Percentiles rank a stretch among this genome's conserved stretches.
Conservation (phyloP, 2,888 invertebrate species). For the Drosophila atroscutellata region DNA sequence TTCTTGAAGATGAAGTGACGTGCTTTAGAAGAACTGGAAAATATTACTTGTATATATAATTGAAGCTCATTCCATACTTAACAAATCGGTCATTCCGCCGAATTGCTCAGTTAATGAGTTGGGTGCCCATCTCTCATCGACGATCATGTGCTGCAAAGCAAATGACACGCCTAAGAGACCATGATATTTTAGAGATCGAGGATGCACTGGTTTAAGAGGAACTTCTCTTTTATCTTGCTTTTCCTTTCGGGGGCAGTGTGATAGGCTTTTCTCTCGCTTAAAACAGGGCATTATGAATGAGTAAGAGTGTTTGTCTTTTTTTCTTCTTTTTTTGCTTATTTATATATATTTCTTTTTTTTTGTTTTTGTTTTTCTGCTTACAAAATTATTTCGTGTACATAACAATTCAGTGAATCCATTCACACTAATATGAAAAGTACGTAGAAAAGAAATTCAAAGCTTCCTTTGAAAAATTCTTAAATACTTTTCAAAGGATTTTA, state of each 20-base stretch:
- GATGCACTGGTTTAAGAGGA: slow-evolving; percentile 75
- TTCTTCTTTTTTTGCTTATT: neutral
- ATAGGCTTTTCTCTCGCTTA: slow-evolving; percentile 9
- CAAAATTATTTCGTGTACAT: slow-evolving; percentile 23
- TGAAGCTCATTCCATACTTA: slow-evolving; percentile 68
- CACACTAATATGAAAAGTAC: fast-evolving
- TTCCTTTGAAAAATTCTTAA: neutral
- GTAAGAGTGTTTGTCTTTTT: neutral
- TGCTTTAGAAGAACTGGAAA: slow-evolving; percentile 43
- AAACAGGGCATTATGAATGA: slow-evolving; percentile 44
- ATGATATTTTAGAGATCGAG: slow-evolving; percentile 75
- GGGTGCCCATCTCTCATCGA: slow-evolving; percentile 81
- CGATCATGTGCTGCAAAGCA: slow-evolving; percentile 80
- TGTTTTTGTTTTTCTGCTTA: neutral
- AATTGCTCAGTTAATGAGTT: slow-evolving; percentile 77
- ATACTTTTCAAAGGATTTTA: neutral
- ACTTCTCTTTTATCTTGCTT: slow-evolving; percentile 37
- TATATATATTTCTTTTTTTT: neutral
- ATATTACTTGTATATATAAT: neutral
- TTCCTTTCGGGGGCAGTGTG: slow-evolving; percentile 5
- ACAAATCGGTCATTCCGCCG: slow-evolving; percentile 75
- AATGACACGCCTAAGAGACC: slow-evolving; percentile 81
- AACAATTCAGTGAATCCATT: neutral
- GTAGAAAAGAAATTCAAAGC: neutral
- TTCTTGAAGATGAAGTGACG: slow-evolving; percentile 71